phyloP scores from a whole-genome alignment of 2,113 vertebrate species.

The Chaetorhynchus papuensis region DNA sequence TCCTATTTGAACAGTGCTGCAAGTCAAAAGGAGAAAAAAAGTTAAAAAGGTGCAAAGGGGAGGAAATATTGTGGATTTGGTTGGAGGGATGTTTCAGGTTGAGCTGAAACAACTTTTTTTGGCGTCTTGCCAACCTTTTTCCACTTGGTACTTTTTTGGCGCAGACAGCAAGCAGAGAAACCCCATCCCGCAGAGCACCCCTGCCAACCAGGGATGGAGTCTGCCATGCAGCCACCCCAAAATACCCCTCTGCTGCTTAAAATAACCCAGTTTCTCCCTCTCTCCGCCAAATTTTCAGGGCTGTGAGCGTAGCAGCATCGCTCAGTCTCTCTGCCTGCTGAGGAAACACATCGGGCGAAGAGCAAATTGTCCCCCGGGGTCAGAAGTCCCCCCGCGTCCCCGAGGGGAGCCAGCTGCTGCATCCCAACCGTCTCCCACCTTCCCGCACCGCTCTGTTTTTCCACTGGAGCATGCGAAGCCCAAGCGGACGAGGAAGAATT shows the following conservation, averaged over 20 bases:
- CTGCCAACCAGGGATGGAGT: background rate
- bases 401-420: background rate
- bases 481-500: conserved; percentile 60
- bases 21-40: background rate
- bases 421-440: background rate
- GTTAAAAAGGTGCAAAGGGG: conserved; percentile 17
- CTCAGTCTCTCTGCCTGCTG: background rate
- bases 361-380: background rate
- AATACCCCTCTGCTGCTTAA: background rate
- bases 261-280: background rate
- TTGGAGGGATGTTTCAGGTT: background rate
- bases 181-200: background rate
- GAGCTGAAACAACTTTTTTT: background rate
- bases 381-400: background rate
- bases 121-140: background rate
- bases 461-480: background rate
- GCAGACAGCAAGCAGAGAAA: rapidly evolving
- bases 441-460: background rate
- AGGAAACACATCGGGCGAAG: rapidly evolving
- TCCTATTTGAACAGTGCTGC: background rate
- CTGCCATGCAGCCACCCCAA: background rate
- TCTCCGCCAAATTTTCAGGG: background rate
- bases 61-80: background rate
- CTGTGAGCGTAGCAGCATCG: rapidly evolving
- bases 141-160: background rate